phyloP scores from a whole-genome alignment of 2,888 invertebrate species.

The Invenusta paracnida region DNA sequence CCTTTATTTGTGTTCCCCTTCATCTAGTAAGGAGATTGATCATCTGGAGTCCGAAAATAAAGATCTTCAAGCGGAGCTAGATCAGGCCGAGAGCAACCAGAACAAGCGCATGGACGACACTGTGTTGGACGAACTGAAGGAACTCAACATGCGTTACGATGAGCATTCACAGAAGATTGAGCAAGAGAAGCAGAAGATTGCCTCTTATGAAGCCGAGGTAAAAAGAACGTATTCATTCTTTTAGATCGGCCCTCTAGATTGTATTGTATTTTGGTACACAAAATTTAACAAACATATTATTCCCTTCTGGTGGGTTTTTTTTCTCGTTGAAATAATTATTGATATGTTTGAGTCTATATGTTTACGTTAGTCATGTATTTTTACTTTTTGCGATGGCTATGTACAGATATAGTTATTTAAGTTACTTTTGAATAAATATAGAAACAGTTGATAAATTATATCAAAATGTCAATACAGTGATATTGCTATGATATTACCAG shows the following conservation, averaged over 20 bases:
- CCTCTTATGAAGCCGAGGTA: conserved; percentile 49
- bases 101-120: conserved; percentile 49
- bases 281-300: neutral
- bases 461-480: too few relatives aligned
- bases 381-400: too few relatives aligned
- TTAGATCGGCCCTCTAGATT: neutral
- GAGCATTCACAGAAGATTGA: conserved; percentile 47
- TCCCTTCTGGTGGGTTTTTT: neutral
- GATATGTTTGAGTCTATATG: too few relatives aligned
- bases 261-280: neutral
- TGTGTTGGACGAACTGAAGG: conserved; percentile 47
- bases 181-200: conserved; percentile 49
- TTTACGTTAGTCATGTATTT: too few relatives aligned
- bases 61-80: conserved; percentile 49
- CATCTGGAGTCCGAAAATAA: conserved; percentile 50
- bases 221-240: conserved; percentile 42
- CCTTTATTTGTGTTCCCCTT: too few relatives aligned
- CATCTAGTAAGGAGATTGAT: conserved; percentile 49
- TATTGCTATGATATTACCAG: too few relatives aligned
- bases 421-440: too few relatives aligned
- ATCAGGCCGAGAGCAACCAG: conserved; percentile 49
- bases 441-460: too few relatives aligned
- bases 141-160: conserved; percentile 49
- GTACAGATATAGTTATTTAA: too few relatives aligned
- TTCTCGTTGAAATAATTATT: neutral